Conservation (phyloP, 2,888 invertebrate genomes). For the Cataglyphis livida region DNA sequence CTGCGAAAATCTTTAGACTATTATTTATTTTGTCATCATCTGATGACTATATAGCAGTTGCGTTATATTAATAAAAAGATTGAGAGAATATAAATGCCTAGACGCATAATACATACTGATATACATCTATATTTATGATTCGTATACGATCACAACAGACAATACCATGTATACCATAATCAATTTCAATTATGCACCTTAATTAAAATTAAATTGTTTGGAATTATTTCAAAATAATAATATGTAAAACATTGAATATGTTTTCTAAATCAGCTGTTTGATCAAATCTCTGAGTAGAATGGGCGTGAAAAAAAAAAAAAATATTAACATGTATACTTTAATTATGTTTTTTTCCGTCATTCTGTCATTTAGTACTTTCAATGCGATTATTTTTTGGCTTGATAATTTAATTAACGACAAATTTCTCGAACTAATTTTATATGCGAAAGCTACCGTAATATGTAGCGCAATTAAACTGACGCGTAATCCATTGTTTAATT, state of each 20-base stretch:
- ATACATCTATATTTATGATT: background rate
- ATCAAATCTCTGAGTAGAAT: background rate
- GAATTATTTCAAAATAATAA: constrained; percentile 24
- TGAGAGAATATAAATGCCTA: background rate
- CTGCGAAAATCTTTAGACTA: constrained; percentile 11
- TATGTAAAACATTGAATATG: background rate
- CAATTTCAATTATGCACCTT: constrained; percentile 33
- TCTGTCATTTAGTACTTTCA: background rate
- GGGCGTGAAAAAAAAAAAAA: background rate
- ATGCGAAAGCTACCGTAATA: background rate
- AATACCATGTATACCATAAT: background rate
- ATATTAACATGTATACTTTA: constrained; percentile 3
- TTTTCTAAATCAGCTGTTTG: constrained; percentile 8
- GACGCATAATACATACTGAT: background rate
- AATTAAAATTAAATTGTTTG: constrained; percentile 24
- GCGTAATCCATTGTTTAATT: constrained; percentile 28
- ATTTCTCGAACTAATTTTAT: background rate
- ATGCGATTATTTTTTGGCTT: background rate
- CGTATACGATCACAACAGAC: background rate
- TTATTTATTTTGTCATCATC: background rate
- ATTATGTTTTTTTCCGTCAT: background rate
- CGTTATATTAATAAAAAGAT: background rate
- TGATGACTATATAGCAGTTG: background rate
- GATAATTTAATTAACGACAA: background rate
- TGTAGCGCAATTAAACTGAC: constrained; percentile 11